Percentiles rank a stretch among this genome's conserved stretches.
Conservation (phyloP, 2,113 vertebrate species). For the Pygoscelis adeliae region DNA sequence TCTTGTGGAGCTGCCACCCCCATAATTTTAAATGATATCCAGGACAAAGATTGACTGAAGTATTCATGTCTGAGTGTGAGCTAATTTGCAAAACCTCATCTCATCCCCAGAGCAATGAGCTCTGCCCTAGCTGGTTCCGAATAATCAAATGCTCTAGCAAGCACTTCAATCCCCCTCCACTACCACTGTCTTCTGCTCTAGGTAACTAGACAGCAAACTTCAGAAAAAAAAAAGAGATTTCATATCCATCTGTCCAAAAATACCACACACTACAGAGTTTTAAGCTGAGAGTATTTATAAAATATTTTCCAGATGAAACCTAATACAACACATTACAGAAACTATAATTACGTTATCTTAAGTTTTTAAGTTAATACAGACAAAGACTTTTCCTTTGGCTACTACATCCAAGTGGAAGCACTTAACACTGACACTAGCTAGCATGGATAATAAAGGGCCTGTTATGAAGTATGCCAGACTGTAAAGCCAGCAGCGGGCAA, state of each 20-base stretch:
- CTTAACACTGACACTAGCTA: constrained; percentile 16
- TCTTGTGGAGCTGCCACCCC: not conserved
- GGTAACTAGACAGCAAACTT: not conserved
- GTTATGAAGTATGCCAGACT: constrained; percentile 23
- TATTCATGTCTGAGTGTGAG: too few relatives aligned
- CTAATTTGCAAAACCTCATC: not conserved
- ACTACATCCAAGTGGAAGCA: constrained; percentile 16
- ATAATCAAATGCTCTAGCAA: not conserved
- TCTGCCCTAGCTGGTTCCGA: not conserved
- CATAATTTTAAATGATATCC: not conserved
- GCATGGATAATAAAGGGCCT: constrained; percentile 13
- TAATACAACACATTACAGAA: not conserved
- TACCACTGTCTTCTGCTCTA: not conserved
- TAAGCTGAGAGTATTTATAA: not conserved
- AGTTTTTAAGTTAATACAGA: constrained; percentile 12
- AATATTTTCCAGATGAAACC: not conserved
- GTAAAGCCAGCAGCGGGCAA: not conserved
- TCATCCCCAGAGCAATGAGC: not conserved
- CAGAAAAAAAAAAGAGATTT: not conserved
- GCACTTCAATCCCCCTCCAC: not conserved
- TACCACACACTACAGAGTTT: not conserved
- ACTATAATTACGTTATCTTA: not conserved
- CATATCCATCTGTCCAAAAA: not conserved
- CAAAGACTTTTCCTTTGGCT: constrained; percentile 19
- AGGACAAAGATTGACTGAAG: not conserved